A percentile compares a stretch with the other conserved stretches of the same genome.
phyloP scores from a whole-genome alignment of 2,113 vertebrate species.

The Sinocyclocheilus anophthalmus region DNA sequence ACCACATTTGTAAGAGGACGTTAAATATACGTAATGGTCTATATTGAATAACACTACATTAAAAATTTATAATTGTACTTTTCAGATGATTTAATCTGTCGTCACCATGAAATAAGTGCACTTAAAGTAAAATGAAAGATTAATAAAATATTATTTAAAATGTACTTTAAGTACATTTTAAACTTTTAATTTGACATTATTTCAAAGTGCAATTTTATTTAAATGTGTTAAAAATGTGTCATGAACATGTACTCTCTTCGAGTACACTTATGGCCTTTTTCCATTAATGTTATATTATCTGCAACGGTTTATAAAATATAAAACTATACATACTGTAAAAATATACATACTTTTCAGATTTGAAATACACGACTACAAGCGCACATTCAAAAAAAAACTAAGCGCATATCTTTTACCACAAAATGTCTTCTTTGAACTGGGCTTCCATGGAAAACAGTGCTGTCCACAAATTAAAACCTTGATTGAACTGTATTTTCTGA shows the following conservation, averaged over 20 bases:
- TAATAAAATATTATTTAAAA: neutral
- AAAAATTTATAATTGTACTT: too few species aligned
- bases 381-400: neutral
- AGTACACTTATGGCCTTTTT: neutral
- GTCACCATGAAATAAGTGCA: too few species aligned
- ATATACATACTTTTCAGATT: too few species aligned
- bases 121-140: too few species aligned
- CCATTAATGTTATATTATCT: neutral
- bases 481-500: neutral
- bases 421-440: too few species aligned
- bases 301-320: neutral
- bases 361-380: too few species aligned
- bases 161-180: neutral
- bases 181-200: neutral
- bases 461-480: constrained; percentile 8
- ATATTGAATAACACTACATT: too few species aligned
- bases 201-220: neutral
- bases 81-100: too few species aligned
- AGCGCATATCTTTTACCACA: too few species aligned
- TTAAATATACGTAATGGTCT: too few species aligned
- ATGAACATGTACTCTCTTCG: neutral
- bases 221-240: neutral
- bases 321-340: too few species aligned
- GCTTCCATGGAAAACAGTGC: neutral
- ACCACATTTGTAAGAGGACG: too few species aligned